Conservation (phyloP, 2,888 invertebrate genomes). For the Zele albiditarsus region DNA sequence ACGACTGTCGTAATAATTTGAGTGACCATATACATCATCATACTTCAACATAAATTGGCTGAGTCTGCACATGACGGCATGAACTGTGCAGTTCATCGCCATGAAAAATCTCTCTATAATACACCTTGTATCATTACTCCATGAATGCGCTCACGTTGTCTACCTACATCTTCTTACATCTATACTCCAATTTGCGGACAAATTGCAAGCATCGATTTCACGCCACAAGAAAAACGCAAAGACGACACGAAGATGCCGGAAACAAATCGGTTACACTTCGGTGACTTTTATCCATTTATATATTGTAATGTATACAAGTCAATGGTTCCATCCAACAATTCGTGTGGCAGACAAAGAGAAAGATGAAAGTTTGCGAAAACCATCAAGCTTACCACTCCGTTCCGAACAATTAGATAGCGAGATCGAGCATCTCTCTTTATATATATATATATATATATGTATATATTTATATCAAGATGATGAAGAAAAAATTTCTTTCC, state of each 20-base stretch:
- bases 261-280: conserved; percentile 25
- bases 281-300: background rate
- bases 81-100: conserved; percentile 29
- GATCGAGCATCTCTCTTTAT: conserved; percentile 52
- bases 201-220: conserved; percentile 40
- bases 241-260: conserved; percentile 33
- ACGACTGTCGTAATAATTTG: conserved; percentile 24
- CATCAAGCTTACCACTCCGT: conserved; percentile 49
- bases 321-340: background rate
- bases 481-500: background rate
- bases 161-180: background rate
- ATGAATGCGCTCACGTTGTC: conserved; percentile 19
- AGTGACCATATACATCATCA: conserved; percentile 23
- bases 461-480: background rate
- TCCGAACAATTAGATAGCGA: conserved; percentile 64
- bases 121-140: conserved; percentile 8
- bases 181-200: conserved; percentile 14
- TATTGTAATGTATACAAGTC: background rate
- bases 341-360: conserved; percentile 36
- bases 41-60: conserved; percentile 1
- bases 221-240: conserved; percentile 14
- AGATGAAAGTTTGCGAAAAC: conserved; percentile 58
- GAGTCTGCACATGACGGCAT: conserved; percentile 21
- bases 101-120: conserved; percentile 38
- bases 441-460: background rate